Evolutionary conservation across 30 jellyfish, hydroid and myxozoan species (phyloP).

Genomic region (Turritopsis dohrnii): DNA sequence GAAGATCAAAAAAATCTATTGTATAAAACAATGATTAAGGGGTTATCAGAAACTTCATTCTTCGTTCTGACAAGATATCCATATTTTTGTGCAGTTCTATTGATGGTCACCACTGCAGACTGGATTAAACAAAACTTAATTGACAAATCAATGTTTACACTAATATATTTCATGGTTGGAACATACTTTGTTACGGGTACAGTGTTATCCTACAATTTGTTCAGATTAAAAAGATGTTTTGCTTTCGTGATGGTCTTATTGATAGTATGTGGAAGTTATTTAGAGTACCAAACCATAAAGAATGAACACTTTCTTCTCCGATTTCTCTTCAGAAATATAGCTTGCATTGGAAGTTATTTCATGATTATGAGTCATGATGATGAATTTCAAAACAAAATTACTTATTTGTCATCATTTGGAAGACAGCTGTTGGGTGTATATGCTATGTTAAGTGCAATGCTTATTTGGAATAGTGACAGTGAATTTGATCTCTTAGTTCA

Average conservation of each 20-base stretch:
- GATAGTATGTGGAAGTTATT: conserved; percentile 33
- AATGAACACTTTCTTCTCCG: conserved; percentile 35
- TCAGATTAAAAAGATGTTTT: conserved; percentile 49
- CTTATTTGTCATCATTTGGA: conserved; percentile 61
- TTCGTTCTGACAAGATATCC: conserved; percentile 76
- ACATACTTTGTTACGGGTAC: conserved; percentile 73
- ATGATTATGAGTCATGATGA: conserved; percentile 61
- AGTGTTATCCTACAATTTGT: conserved; percentile 72
- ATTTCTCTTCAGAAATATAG: conserved; percentile 54
- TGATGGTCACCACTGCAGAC: conserved; percentile 83
- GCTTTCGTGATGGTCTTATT: conserved; percentile 65
- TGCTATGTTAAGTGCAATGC: conserved; percentile 65
- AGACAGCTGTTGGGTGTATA: conserved; percentile 72
- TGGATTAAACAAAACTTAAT: conserved; percentile 20
- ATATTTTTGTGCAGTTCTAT: conserved; percentile 66
- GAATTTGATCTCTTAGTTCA: conserved; percentile 45
- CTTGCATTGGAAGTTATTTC: conserved; percentile 66
- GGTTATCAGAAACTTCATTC: conserved; percentile 19
- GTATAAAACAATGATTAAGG: neutral
- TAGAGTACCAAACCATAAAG: conserved; percentile 31
- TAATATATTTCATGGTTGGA: conserved; percentile 59
- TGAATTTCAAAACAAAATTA: conserved; percentile 39
- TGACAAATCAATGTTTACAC: neutral
- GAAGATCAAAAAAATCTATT: neutral
- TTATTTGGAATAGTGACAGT: conserved; percentile 71